Percentiles rank a stretch among this genome's conserved stretches.
phyloP scores from a whole-genome alignment of 1,140 invertebrate genomes.

The Episyrphus balteatus region DNA sequence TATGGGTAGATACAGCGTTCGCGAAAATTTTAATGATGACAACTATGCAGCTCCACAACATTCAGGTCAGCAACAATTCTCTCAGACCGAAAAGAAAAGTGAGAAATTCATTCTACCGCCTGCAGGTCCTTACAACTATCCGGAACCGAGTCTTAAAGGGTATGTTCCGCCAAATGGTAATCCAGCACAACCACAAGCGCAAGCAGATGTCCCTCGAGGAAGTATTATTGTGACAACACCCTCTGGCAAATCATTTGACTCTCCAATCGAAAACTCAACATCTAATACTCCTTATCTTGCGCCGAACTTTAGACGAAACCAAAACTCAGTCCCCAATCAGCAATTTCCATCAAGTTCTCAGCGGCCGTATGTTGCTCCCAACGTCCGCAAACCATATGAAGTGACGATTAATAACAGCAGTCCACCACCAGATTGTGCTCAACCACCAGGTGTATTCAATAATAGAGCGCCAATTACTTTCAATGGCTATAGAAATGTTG shows the following conservation, averaged over 20 bases:
- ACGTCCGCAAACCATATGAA: constrained; percentile 19
- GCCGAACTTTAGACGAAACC: not conserved
- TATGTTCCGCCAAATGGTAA: constrained; percentile 25
- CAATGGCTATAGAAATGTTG: constrained; percentile 6
- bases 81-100: not conserved
- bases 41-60: constrained; percentile 32
- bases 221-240: constrained; percentile 29
- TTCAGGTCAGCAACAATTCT: constrained; percentile 21
- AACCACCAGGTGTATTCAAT: not conserved
- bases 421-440: constrained; percentile 6
- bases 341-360: constrained; percentile 21
- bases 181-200: constrained; percentile 12
- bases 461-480: constrained; percentile 4
- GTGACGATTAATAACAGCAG: constrained; percentile 20
- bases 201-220: constrained; percentile 8
- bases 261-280: constrained; percentile 22
- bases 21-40: constrained; percentile 20
- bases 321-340: not conserved
- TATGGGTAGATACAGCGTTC: not conserved
- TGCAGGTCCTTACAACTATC: constrained; percentile 17
- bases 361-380: constrained; percentile 29
- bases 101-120: no score
- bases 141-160: constrained; percentile 22
- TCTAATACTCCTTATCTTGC: not conserved
- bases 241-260: constrained; percentile 27